Conservation (phyloP, 1,140 invertebrate genomes). For the Plutomurus gul region DNA sequence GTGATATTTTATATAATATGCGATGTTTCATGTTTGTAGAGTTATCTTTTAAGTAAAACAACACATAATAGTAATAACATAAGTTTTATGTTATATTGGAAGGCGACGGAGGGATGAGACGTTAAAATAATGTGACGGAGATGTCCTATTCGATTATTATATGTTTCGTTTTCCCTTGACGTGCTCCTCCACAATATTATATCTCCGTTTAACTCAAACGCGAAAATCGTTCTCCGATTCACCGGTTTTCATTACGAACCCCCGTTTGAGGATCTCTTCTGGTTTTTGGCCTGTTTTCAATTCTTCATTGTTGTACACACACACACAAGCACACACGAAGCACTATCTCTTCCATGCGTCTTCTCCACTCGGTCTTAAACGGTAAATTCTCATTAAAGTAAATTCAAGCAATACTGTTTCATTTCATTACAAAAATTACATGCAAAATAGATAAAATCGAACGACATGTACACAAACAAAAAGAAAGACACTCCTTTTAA, state of each 20-base stretch:
- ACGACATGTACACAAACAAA: neutral
- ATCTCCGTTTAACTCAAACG: neutral
- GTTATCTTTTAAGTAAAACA: neutral
- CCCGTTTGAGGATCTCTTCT: neutral
- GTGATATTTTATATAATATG: constrained; percentile 23
- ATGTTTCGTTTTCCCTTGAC: neutral
- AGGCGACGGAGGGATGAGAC: constrained; percentile 9
- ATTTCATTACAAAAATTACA: constrained; percentile 28
- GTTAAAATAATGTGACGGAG: constrained; percentile 10
- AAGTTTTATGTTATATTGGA: neutral
- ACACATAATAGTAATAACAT: neutral
- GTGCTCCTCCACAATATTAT: neutral
- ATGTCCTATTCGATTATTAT: neutral
- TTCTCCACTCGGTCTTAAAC: neutral
- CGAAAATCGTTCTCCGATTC: neutral
- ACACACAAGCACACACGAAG: neutral
- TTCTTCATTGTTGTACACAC: neutral
- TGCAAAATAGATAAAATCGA: neutral
- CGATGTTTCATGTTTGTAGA: constrained; percentile 24
- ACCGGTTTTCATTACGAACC: neutral
- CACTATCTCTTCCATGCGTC: neutral
- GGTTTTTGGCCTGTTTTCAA: constrained; percentile 1
- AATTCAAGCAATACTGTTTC: constrained; percentile 20
- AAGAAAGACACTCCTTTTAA: neutral
- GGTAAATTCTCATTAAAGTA: neutral